Conservation (phyloP, 2,888 invertebrate genomes). For the Pharmacophagus antenor region DNA sequence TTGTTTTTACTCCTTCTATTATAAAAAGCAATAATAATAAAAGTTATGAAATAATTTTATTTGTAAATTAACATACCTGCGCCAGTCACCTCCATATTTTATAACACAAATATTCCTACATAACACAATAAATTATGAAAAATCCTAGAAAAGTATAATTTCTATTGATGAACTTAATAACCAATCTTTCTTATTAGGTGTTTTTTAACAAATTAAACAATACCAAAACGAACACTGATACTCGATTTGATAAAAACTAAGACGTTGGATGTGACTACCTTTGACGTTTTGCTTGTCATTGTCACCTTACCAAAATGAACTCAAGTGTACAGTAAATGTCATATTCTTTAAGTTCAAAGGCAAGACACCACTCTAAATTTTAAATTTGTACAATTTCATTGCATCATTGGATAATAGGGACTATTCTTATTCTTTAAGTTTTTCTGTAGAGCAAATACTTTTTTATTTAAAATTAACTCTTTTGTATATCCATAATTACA, state of each 20-base stretch:
- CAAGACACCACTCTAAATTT: too few relatives aligned
- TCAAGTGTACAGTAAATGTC: conserved; percentile 4
- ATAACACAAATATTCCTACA: conserved; percentile 33
- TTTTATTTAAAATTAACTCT: too few relatives aligned
- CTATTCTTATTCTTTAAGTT: too few relatives aligned
- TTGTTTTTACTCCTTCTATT: conserved; percentile 5
- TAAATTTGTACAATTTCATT: too few relatives aligned
- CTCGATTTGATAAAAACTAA: conserved; percentile 13
- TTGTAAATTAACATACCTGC: conserved; percentile 51
- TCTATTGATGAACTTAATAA: conserved; percentile 1
- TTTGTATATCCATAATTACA: too few relatives aligned
- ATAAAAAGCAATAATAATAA: conserved; percentile 28
- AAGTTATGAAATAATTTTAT: conserved; percentile 32
- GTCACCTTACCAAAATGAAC: conserved; percentile 4
- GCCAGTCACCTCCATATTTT: conserved; percentile 68
- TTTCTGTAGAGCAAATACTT: too few relatives aligned
- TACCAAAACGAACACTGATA: conserved; percentile 18
- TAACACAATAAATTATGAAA: conserved; percentile 20
- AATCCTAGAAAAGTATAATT: conserved; percentile 4
- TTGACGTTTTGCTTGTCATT: conserved; percentile 21
- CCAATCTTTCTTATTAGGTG: neutral
- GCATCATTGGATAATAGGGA: too few relatives aligned
- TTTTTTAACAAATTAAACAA: conserved; percentile 4
- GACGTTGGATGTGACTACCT: conserved; percentile 14
- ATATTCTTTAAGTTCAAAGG: neutral